Evolutionary conservation across 2,888 invertebrate genomes (phyloP), one percentile per base, ranked within the genome.

Genomic region (Phaedon cochleariae): DNA sequence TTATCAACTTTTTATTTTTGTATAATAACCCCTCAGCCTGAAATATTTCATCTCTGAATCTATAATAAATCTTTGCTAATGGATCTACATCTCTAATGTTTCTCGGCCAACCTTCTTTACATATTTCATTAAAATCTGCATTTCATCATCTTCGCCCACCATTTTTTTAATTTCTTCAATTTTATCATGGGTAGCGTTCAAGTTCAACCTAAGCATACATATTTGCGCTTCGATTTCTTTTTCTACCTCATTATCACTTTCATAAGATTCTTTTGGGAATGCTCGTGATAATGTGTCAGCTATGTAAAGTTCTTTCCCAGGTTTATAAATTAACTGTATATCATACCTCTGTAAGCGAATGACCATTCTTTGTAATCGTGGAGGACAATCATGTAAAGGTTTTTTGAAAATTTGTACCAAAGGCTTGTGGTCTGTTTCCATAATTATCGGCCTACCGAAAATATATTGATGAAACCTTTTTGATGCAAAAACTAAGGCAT

Each of bases 1-100:
- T 31, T 3, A 52, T 52, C 3, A 52, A 4, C 22, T 52, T 52
- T 52, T 57, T 57, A 45, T 57, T 57, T 41, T 57, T 57, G 12
- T 41, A 57, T 57, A 37, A n/a, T 9, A 57, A 18, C 31, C 45
- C 22, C 1, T 57, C 21, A 4, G 45, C 41, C 37, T 57, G 26
- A 26, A 26, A 26, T 26, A 26, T 26, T 26, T 26, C 26, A 26
- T 26, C 26, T 26, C 26, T 5, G 6, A 26, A 26, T 26, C 26
- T 26, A 26, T 26, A 26, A 26, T 5, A 26, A 26, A 26, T 26
- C 26, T 26, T 26, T 26, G 26, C 26, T 6, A 26, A 26, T 26
- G 26, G 26, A 26, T 26, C 26, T 26, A 26, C 26, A 26, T 26
- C 26, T 26, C 26, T 3, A 3, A 26, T 26, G 6, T 5, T 26